Conservation (phyloP, 2,888 invertebrate genomes). For the Drepanosiphum platanoidis region DNA sequence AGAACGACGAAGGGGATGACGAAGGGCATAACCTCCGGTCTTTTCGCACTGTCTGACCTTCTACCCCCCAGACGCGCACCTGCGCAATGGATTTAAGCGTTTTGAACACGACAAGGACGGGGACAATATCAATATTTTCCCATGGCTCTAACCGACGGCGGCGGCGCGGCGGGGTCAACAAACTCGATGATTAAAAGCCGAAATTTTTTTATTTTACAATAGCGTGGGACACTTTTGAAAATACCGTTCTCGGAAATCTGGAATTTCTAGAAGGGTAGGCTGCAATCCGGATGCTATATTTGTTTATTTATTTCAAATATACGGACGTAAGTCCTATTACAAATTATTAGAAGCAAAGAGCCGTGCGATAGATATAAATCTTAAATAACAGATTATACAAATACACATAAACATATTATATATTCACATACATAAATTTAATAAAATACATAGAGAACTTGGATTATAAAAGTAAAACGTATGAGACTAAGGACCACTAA, state of each 20-base stretch:
- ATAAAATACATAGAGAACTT: too few species aligned
- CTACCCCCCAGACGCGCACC: constrained; percentile 51
- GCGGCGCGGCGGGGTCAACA: constrained; percentile 36
- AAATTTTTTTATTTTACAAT: constrained; percentile 29
- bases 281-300: too few species aligned
- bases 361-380: too few species aligned
- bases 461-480: too few species aligned
- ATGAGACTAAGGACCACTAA: too few species aligned
- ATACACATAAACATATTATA: too few species aligned
- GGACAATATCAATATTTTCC: constrained; percentile 57
- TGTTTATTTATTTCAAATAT: too few species aligned
- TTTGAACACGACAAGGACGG: constrained; percentile 48
- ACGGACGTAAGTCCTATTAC: too few species aligned
- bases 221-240: constrained; percentile 43
- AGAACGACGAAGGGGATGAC: constrained; percentile 14
- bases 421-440: too few species aligned
- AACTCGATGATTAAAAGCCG: constrained; percentile 33
- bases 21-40: constrained; percentile 43
- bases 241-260: constrained; percentile 46
- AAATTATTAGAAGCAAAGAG: too few species aligned
- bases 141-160: constrained; percentile 50
- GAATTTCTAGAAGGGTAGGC: constrained; percentile 9
- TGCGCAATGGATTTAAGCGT: constrained; percentile 43
- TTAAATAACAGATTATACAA: too few species aligned
- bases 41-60: constrained; percentile 56